Percentiles rank a stretch among this genome's conserved stretches.
Evolutionary conservation across 2,113 vertebrate genomes (phyloP).

Genomic region (Salvelinus sp.): DNA sequence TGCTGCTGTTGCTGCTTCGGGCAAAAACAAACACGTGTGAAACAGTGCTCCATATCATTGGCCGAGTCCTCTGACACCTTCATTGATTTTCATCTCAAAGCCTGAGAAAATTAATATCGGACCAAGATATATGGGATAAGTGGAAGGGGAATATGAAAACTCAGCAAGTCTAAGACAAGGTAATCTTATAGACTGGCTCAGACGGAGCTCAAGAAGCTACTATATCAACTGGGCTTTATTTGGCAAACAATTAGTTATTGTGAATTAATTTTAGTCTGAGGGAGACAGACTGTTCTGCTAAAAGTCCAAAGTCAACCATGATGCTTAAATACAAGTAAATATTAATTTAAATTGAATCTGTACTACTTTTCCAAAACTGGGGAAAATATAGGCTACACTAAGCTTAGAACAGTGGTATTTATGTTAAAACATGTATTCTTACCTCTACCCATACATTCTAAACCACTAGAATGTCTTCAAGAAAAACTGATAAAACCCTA

Average conservation of each 20-base stretch:
- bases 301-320: too few species aligned
- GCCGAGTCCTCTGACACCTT: background rate
- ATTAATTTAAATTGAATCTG: too few species aligned
- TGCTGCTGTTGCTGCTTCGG: background rate
- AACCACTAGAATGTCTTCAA: background rate
- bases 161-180: slow-evolving; percentile 5
- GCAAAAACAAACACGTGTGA: background rate
- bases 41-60: background rate
- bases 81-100: slow-evolving; percentile 29
- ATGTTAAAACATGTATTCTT: background rate
- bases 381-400: background rate
- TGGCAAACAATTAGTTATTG: slow-evolving; percentile 21
- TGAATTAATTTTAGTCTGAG: slow-evolving; percentile 23
- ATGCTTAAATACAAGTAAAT: too few species aligned
- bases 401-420: too few species aligned
- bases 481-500: background rate
- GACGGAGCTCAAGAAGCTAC: background rate
- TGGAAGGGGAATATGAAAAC: background rate
- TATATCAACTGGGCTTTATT: slow-evolving; percentile 9
- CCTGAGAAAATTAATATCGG: slow-evolving; percentile 14
- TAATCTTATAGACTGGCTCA: background rate
- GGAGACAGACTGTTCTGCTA: background rate
- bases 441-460: background rate
- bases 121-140: background rate
- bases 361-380: too few species aligned